A percentile compares a stretch with the other conserved stretches of the same genome.
These are phyloP conservation scores for Gerris buenoi DNA, from an alignment of 1,140 invertebrate species.

Conservation along the genomic window DNA sequence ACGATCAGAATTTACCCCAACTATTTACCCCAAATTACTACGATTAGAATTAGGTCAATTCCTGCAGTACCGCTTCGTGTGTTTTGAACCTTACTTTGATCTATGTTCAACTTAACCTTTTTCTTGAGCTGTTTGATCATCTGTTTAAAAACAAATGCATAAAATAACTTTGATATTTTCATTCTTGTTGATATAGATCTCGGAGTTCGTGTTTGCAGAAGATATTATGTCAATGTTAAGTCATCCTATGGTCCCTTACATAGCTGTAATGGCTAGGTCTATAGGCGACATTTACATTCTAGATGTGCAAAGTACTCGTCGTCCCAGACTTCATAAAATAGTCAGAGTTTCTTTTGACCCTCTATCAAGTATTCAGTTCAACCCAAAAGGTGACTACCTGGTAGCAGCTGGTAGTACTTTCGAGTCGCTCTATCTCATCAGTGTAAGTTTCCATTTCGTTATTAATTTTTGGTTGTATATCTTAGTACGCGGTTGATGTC, in stretches of 20 bases:
- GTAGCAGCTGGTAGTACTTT: neutral
- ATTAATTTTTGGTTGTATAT: too few species aligned
- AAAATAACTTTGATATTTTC: too few species aligned
- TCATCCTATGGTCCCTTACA: neutral
- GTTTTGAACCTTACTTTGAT: too few species aligned
- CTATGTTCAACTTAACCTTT: too few species aligned
- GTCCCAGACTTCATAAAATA: neutral
- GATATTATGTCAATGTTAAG: neutral
- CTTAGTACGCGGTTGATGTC: too few species aligned
- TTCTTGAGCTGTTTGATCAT: too few species aligned
- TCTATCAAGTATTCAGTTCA: neutral
- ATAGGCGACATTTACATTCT: neutral
- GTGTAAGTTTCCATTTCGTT: neutral
- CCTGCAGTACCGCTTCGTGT: too few species aligned
- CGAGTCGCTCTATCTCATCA: neutral
- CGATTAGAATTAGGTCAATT: too few species aligned
- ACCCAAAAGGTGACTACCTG: neutral
- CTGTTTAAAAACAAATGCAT: too few species aligned
- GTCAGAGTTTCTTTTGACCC: neutral
- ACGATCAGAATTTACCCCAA: too few species aligned
- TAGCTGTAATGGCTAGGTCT: neutral
- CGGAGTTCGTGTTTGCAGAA: neutral
- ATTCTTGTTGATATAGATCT: neutral
- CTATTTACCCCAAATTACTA: too few species aligned
- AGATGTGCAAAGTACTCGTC: neutral